Base-by-base conservation (phyloP, 2,888 invertebrate genomes). In the Syrphus vitripennis region DNA sequence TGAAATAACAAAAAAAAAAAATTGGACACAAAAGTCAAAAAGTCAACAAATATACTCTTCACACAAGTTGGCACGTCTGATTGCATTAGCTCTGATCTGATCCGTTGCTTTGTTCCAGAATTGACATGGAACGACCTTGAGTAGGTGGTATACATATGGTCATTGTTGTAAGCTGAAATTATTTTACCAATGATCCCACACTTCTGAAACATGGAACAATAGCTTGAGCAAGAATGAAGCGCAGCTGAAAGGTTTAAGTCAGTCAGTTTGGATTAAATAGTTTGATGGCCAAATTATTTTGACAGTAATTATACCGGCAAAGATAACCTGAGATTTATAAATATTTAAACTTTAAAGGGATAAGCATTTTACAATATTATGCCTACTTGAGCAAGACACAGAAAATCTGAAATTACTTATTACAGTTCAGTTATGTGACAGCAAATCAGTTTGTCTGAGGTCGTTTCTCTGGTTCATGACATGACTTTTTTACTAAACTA, bases 1-100 rank as follows among this genome's bases (percentile, higher is more conserved):
- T 37, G 76, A 21, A 37, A 48, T 1, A n/a, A 12, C n/a, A 71
- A 70, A 72, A 53, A 29, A 37, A 2, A 12, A 37, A 63, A 63
- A 83, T 45, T 70, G 74, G 74, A 83, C 65, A 75, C 83, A 83
- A 79, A 79, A 83, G 83, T 79, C 83, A 79, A 75, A 75, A 48
- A 83, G 83, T 75, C 83, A 79, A 63, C 79, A 79, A 37, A 37
- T 12, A 24, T 19, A 24, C 6, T n/a, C 42, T 42, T 12, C 45
- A 34, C 67, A 21, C 57, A 16, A 50, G 74, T 74, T 53, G 74
- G 65, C 67, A 75, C 57, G 70, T 57, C 70, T 50, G 70, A 75
- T 83, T 83, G 74, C 83, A 70, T 79, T 70, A 63, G 63, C 74
- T 65, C 24, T 50, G 50, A 24, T 19, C 34, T 34, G 69, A 63